phyloP scores from a whole-genome alignment of 2,797 vertebrate genomes.

The Squalus acanthias region DNA sequence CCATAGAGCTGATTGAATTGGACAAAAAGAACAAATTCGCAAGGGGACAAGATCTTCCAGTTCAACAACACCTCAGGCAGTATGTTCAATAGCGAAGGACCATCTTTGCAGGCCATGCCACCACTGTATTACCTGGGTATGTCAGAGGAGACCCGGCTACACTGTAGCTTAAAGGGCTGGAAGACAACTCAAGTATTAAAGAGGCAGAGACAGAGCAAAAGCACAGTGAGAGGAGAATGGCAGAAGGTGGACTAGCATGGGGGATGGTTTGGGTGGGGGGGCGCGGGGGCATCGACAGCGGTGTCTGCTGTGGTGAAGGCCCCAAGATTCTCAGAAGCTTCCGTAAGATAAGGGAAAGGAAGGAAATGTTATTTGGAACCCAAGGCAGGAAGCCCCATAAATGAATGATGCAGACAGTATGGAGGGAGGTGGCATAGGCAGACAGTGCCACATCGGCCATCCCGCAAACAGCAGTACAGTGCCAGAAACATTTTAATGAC shows the following conservation, averaged over 20 bases:
- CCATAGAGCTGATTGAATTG: neutral
- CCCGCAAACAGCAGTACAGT: neutral
- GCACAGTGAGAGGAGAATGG: neutral
- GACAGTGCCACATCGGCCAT: too few species aligned
- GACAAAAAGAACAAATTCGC: neutral
- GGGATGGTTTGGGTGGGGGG: neutral
- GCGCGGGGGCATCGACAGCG: neutral
- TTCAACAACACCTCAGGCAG: neutral
- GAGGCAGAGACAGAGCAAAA: neutral
- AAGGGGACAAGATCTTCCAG: neutral
- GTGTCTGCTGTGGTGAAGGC: neutral
- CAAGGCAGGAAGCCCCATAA: neutral
- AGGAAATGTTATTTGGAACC: neutral
- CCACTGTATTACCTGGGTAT: neutral
- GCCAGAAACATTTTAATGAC: neutral
- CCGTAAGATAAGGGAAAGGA: neutral
- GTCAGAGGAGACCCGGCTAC: neutral
- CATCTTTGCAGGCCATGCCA: neutral
- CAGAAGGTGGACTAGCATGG: neutral
- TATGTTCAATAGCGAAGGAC: neutral
- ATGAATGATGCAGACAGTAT: too few species aligned
- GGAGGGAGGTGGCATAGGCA: too few species aligned
- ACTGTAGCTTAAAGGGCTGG: neutral
- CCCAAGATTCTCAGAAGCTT: neutral
- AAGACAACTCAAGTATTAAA: neutral